Evolutionary conservation across 2,888 invertebrate species (phyloP), one percentile per base, ranked within the genome.

Genomic region (Pocota personata): DNA sequence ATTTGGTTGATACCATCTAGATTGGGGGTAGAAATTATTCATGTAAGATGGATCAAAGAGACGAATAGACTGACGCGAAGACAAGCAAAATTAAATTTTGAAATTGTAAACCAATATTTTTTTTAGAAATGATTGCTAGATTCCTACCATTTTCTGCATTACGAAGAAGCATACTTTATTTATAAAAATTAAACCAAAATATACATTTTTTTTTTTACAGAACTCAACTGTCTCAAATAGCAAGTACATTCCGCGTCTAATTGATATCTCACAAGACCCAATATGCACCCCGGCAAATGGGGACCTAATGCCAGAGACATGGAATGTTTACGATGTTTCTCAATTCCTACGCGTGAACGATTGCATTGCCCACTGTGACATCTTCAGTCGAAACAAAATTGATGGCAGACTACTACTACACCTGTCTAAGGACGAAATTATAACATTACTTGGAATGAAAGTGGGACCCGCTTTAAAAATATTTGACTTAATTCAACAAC

Each of bases 381-480:
- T 94, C 71, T 95, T 95, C 89, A 93, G 93, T 89, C 93, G 95
- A 87, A 93, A 96, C 94, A 95, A 95, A 91, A 95, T 98, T 87
- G 96, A 96, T 88, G 98, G 98, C 0, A 95, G 95, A 82, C 95
- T 94, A 90, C 93, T 98, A 90, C 93, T 98, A 82, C 94, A 95
- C 87, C 93, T 98, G 79, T 96, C 96, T 62, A 97, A 98, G 93
- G 98, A 98, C 91, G 96, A 98, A 93, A 97, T 98, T 87, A 95
- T 98, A 89, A 96, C 96, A 89, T 93, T 98, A 87, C 95, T 98
- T 24, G 96, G 97, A 88, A 98, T 97, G 95, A 98, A 98, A 94
- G 98, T 98, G 79, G 98, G 98, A 1, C 98, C 98, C 6, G 97
- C 98, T 16, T 92, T 98, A 82, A 98, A 98, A 94, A 98, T 98